These are phyloP conservation scores for Hydropsyche tenuis DNA, from an alignment of 1,140 invertebrate genomes.

Conservation along the genomic window DNA sequence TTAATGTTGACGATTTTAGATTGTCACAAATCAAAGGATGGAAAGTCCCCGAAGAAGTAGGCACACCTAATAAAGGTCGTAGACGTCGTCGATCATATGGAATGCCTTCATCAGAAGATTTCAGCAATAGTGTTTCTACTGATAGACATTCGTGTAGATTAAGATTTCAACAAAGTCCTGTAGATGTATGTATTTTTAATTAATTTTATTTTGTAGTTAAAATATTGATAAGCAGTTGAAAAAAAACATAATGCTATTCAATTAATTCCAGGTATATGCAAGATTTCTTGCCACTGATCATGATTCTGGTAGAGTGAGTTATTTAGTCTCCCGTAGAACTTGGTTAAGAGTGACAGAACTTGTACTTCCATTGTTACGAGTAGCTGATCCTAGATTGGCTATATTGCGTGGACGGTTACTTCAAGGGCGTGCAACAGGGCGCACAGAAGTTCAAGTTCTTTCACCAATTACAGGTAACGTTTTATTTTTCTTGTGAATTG, in stretches of 20 bases:
- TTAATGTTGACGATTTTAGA: conserved; percentile 85
- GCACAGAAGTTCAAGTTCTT: conserved; percentile 91
- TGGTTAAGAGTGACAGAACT: conserved; percentile 90
- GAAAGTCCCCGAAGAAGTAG: conserved; percentile 82
- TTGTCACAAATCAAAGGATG: conserved; percentile 79
- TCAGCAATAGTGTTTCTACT: conserved; percentile 64
- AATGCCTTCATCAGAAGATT: conserved; percentile 58
- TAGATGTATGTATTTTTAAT: conserved; percentile 70
- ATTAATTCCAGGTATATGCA: conserved; percentile 72
- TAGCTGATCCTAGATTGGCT: conserved; percentile 89
- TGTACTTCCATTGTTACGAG: conserved; percentile 80
- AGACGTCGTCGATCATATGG: conserved; percentile 55
- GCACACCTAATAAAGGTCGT: conserved; percentile 57
- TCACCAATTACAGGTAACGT: conserved; percentile 81
- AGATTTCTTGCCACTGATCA: conserved; percentile 89
- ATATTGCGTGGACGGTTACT: conserved; percentile 80
- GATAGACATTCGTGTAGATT: conserved; percentile 75
- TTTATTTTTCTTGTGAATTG: conserved; percentile 12
- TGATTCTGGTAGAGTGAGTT: conserved; percentile 88
- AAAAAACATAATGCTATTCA: background rate
- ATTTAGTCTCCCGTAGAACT: conserved; percentile 86
- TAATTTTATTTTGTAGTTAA: background rate
- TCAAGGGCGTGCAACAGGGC: conserved; percentile 85
- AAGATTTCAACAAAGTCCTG: conserved; percentile 87
- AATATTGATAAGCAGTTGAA: no score